Evolutionary conservation across 2,888 invertebrate genomes (phyloP), one percentile per base, ranked within the genome.

Genomic region (Microctonus brassicae): DNA sequence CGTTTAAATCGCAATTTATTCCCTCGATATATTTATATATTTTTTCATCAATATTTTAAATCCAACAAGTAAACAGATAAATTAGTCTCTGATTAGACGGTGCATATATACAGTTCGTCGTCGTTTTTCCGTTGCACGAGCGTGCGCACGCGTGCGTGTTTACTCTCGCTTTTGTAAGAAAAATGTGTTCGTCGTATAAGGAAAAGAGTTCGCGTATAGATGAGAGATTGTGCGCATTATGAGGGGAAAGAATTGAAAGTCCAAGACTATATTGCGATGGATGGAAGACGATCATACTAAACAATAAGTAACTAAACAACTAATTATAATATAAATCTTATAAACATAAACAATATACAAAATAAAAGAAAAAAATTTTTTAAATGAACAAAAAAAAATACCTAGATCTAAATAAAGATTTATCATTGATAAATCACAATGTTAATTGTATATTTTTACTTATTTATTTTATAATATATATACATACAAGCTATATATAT

Each of bases 141-240:
- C 55, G 69, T 36, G 62, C 36, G 24, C n/a, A n/a, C 65, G 70
- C 72, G 61, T 69, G 68, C 73, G 71, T 73, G 75, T 52, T 73
- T 69, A 77, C 77, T 77, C 77, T 77, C 77, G 76, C 77, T 75
- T 77, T 75, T 77, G 70, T 64, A 60, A 72, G 71, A 76, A 74
- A 76, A 77, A 77, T 74, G 42, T 53, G 34, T 52, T 52, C 69
- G 58, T 68, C 77, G 66, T 73, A 72, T 74, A 75, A 77, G 76
- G 73, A 77, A 75, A 69, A 70, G 5, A 53, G 42, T 67, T 69
- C 52, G 68, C 33, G 47, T 47, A 47, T 47, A 68, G 74, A 74
- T 73, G 71, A 76, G 70, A 75, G 74, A 77, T 77, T 76, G 73
- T 72, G 9, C 17, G 3, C 47, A 47, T 47, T 17, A 47, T 47